Percentiles rank a stretch among this genome's conserved stretches.
phyloP scores from a whole-genome alignment of 1,140 invertebrate species.

The Drosophila ambigua region DNA sequence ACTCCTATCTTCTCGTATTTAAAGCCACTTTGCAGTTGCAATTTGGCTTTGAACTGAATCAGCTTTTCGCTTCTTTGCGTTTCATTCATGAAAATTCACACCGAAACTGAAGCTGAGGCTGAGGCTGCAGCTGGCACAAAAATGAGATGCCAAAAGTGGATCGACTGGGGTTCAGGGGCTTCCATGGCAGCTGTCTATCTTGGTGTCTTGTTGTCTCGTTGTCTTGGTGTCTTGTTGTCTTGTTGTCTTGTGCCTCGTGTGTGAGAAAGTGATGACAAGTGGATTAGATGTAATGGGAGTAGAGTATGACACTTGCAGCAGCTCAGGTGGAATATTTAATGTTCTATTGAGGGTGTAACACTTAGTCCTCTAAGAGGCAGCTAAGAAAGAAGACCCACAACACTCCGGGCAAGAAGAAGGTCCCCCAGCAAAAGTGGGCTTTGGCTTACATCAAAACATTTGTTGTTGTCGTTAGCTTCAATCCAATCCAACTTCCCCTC shows the following conservation, averaged over 20 bases:
- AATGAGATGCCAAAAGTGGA: conserved; percentile 48
- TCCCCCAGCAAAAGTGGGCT: conserved; percentile 3
- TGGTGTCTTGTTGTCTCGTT: no score
- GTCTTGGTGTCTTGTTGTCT: no score
- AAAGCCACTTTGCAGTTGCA: neutral
- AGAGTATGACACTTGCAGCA: conserved; percentile 10
- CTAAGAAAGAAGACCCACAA: conserved; percentile 50
- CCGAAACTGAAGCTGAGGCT: conserved; percentile 7
- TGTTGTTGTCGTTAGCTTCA: conserved; percentile 30
- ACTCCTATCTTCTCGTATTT: conserved; percentile 1
- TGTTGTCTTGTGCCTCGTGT: neutral
- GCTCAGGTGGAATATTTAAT: conserved; percentile 35
- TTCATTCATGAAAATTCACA: conserved; percentile 38
- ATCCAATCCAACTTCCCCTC: conserved; percentile 8
- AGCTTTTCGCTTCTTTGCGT: conserved; percentile 18
- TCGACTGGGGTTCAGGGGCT: conserved; percentile 41
- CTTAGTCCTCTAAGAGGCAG: conserved; percentile 30
- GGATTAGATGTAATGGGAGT: conserved; percentile 53
- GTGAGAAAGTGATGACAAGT: conserved; percentile 40
- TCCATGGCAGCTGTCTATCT: neutral
- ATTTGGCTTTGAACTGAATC: conserved; percentile 19
- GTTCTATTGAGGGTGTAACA: conserved; percentile 60
- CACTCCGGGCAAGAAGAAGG: conserved; percentile 32
- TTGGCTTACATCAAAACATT: conserved; percentile 31
- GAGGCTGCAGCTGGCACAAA: neutral